Conservation (phyloP, 2,888 invertebrate species). For the Drosophila anomelani region DNA sequence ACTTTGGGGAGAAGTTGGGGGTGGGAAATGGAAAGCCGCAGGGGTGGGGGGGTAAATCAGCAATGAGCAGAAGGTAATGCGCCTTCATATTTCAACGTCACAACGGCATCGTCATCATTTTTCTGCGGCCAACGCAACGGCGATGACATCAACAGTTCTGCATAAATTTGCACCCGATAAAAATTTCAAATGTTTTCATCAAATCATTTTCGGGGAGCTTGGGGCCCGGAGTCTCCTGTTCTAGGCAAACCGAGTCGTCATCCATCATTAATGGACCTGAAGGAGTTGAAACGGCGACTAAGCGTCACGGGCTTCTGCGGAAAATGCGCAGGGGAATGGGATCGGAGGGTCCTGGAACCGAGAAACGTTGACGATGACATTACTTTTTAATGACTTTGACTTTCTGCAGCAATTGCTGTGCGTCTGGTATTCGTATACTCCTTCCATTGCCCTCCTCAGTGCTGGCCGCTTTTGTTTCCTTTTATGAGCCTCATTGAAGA, state of each 20-base stretch:
- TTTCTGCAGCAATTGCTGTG: constrained; percentile 75
- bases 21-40: background rate
- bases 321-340: background rate
- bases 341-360: constrained; percentile 30
- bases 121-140: constrained; percentile 59
- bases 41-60: constrained; percentile 19
- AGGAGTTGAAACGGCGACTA: constrained; percentile 60
- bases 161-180: constrained; percentile 83
- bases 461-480: constrained; percentile 33
- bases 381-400: constrained; percentile 81
- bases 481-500: constrained; percentile 54
- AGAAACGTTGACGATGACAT: constrained; percentile 75
- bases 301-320: constrained; percentile 45
- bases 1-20: constrained; percentile 20
- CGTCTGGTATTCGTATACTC: constrained; percentile 44
- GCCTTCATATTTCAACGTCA: constrained; percentile 78
- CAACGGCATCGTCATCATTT: constrained; percentile 78
- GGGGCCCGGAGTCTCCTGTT: constrained; percentile 15
- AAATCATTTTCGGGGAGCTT: constrained; percentile 66
- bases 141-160: constrained; percentile 83
- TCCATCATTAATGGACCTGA: constrained; percentile 75
- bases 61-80: constrained; percentile 65
- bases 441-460: background rate
- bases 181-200: constrained; percentile 82
- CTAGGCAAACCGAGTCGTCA: constrained; percentile 61